phyloP scores from a whole-genome alignment of 2,888 invertebrate species.

The Andrena camellia region DNA sequence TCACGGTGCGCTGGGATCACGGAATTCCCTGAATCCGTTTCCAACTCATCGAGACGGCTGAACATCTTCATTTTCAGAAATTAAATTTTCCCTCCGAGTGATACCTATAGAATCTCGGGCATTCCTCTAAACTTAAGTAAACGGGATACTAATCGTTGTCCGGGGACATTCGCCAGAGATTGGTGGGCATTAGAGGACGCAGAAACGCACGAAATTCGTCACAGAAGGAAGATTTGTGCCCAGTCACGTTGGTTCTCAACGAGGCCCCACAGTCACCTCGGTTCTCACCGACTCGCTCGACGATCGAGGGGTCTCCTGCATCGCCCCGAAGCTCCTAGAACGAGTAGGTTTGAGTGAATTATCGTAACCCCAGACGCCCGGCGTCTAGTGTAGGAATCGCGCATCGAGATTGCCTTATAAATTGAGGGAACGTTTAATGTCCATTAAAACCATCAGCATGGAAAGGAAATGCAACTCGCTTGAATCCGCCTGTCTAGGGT shows the following conservation, averaged over 20 bases:
- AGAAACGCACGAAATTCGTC: too few relatives aligned
- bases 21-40: constrained; percentile 24
- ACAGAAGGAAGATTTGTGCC: too few relatives aligned
- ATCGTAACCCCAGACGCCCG: constrained; percentile 16
- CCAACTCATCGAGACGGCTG: background rate
- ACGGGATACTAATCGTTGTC: background rate
- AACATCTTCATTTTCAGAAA: constrained; percentile 4
- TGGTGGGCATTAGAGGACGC: too few relatives aligned
- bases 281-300: too few relatives aligned
- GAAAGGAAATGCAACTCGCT: constrained; percentile 63
- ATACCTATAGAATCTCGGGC: background rate
- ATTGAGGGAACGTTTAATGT: constrained; percentile 65
- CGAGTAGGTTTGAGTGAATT: constrained; percentile 14
- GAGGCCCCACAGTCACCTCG: too few relatives aligned
- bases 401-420: constrained; percentile 58
- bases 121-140: background rate
- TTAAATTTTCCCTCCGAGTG: background rate
- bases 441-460: constrained; percentile 64
- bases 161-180: too few relatives aligned
- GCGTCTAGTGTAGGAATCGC: constrained; percentile 48
- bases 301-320: background rate
- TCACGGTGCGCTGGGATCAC: constrained; percentile 35
- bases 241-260: too few relatives aligned
- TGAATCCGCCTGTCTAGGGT: constrained; percentile 51
- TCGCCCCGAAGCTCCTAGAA: background rate